These are phyloP conservation scores for Brachyptera putata DNA, from an alignment of 2,888 invertebrate genomes.

Conservation along the genomic window DNA sequence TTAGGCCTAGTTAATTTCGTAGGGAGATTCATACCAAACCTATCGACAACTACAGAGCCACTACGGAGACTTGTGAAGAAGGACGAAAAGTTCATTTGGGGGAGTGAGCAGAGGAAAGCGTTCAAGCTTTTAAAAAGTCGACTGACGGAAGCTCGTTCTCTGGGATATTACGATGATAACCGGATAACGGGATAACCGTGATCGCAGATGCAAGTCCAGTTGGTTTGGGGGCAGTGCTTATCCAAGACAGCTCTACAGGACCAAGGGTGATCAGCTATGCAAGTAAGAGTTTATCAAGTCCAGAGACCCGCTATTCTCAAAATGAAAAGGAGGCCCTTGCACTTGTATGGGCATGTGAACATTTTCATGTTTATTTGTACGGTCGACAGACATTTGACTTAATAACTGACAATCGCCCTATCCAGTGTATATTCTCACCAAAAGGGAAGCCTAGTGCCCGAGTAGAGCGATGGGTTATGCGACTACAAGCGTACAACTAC, in stretches of 20 bases:
- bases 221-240: constrained; percentile 39
- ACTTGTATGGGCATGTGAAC: too few relatives aligned
- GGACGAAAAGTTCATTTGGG: constrained; percentile 37
- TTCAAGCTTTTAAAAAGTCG: constrained; percentile 36
- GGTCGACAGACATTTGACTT: too few relatives aligned
- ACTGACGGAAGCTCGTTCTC: constrained; percentile 25
- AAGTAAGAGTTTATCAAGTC: too few relatives aligned
- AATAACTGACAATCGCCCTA: too few relatives aligned
- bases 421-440: too few relatives aligned
- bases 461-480: too few relatives aligned
- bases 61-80: constrained; percentile 38
- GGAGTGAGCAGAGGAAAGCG: constrained; percentile 36
- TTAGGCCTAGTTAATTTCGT: constrained; percentile 40
- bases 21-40: constrained; percentile 34
- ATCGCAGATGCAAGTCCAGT: constrained; percentile 42
- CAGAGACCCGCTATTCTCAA: too few relatives aligned
- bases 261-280: constrained; percentile 42
- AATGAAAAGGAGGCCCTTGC: too few relatives aligned
- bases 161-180: constrained; percentile 40
- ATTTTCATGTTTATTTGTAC: too few relatives aligned
- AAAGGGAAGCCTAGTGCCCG: too few relatives aligned
- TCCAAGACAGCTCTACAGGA: constrained; percentile 35
- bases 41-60: constrained; percentile 37
- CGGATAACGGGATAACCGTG: constrained; percentile 37
- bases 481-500: too few relatives aligned